Conservation (phyloP, 2,888 invertebrate species). For the Syrphus vitripennis region DNA sequence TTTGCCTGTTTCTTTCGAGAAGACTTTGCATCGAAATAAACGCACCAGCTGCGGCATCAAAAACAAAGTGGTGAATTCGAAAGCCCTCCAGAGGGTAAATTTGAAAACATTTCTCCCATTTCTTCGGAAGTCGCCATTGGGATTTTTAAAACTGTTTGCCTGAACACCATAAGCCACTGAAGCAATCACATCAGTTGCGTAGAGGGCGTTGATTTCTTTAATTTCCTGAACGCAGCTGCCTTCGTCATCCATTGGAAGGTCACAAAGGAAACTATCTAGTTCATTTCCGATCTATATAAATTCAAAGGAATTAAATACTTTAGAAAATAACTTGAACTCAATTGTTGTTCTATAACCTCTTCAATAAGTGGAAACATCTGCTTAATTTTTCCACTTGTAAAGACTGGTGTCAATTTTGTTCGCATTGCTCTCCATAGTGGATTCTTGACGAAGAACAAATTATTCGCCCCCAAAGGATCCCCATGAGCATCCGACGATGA, state of each 20-base stretch:
- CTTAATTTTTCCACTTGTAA: slow-evolving; percentile 80
- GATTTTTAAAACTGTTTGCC: slow-evolving; percentile 77
- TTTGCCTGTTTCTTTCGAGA: slow-evolving; percentile 74
- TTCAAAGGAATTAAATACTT: slow-evolving; percentile 9
- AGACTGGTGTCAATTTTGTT: slow-evolving; percentile 81
- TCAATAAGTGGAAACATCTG: slow-evolving; percentile 79
- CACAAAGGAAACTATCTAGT: slow-evolving; percentile 74
- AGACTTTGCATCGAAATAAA: slow-evolving; percentile 75
- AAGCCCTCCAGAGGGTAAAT: slow-evolving; percentile 73
- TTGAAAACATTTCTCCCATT: slow-evolving; percentile 75
- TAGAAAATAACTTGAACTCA: too few species aligned
- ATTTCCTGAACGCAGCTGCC: slow-evolving; percentile 74
- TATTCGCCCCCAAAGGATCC: slow-evolving; percentile 80
- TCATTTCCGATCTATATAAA: slow-evolving; percentile 75
- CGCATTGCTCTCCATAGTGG: slow-evolving; percentile 81
- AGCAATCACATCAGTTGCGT: slow-evolving; percentile 79
- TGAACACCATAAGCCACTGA: slow-evolving; percentile 78
- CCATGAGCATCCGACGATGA: slow-evolving; percentile 75
- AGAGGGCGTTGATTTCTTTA: slow-evolving; percentile 76
- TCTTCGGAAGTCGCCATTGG: slow-evolving; percentile 76
- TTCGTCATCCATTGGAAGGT: not conserved
- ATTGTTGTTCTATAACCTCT: slow-evolving; percentile 72
- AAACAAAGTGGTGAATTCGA: slow-evolving; percentile 77
- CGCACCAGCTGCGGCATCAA: slow-evolving; percentile 77
- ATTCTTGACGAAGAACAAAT: slow-evolving; percentile 81